Evolutionary conservation across 2,113 vertebrate genomes (phyloP).

Genomic region (Muntiacus muntjak): DNA sequence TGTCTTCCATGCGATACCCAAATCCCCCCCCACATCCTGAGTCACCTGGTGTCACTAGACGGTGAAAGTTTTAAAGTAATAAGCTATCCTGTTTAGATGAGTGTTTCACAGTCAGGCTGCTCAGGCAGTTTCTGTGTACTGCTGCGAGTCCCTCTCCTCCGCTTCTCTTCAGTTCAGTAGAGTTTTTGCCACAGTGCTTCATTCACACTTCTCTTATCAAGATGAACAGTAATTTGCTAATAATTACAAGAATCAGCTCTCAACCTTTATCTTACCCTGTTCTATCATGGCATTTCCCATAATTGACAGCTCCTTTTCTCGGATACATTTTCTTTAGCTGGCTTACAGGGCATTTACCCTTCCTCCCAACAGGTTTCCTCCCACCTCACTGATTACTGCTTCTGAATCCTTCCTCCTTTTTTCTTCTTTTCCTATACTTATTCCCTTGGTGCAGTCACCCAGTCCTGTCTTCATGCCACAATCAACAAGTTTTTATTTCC

Average conservation of each 20-base stretch:
- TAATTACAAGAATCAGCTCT: background rate
- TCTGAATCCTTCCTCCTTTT: background rate
- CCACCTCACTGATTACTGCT: background rate
- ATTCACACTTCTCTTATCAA: background rate
- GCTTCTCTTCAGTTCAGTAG: background rate
- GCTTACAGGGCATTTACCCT: background rate
- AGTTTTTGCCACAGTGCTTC: background rate
- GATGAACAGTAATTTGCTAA: background rate
- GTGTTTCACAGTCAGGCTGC: background rate
- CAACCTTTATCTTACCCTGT: background rate
- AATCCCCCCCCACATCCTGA: background rate
- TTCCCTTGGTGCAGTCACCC: background rate
- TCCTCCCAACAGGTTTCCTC: background rate
- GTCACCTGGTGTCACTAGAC: background rate
- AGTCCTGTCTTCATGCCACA: background rate
- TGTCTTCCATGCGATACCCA: background rate
- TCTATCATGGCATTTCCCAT: background rate
- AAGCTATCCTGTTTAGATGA: background rate
- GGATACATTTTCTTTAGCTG: background rate
- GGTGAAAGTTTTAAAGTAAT: background rate
- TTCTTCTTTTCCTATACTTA: background rate
- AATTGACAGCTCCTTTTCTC: background rate
- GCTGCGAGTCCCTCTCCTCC: background rate
- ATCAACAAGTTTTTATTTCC: background rate
- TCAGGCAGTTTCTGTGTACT: background rate